Conservation (phyloP, 2,113 vertebrate species). For the Anhinga anhinga region DNA sequence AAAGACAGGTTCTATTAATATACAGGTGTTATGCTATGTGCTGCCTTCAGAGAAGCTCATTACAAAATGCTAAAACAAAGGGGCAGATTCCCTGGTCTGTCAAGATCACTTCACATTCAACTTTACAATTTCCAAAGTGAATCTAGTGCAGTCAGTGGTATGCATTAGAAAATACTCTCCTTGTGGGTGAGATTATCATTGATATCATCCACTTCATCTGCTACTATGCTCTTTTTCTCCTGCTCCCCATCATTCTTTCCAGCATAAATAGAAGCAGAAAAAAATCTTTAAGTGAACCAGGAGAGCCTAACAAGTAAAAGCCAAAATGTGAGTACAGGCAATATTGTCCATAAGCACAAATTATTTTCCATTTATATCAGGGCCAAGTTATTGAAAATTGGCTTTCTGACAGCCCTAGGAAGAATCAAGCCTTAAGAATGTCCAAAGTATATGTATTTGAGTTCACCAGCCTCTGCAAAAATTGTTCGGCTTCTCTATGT, state of each 20-base stretch:
- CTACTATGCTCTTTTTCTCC: background rate
- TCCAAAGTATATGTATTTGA: background rate
- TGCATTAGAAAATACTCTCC: background rate
- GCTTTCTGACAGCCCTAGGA: background rate
- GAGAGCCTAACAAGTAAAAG: background rate
- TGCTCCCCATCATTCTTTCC: background rate
- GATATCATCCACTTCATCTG: background rate
- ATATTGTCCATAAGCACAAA: background rate
- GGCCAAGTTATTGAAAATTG: background rate
- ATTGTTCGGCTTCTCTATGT: background rate
- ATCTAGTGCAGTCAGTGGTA: background rate
- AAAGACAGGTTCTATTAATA: background rate
- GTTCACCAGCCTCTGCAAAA: background rate
- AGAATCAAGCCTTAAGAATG: background rate
- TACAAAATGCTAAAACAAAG: background rate
- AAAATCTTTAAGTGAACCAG: background rate
- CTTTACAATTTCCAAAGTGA: background rate
- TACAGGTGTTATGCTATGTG: background rate
- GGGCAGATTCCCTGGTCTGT: background rate
- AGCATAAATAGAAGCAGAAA: background rate
- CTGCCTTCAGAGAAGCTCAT: background rate
- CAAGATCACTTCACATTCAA: background rate
- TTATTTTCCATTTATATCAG: background rate
- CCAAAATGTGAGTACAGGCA: background rate
- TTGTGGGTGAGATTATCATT: background rate